Conservation (phyloP, 1,140 invertebrate genomes). For the Cydia fagiglandana region DNA sequence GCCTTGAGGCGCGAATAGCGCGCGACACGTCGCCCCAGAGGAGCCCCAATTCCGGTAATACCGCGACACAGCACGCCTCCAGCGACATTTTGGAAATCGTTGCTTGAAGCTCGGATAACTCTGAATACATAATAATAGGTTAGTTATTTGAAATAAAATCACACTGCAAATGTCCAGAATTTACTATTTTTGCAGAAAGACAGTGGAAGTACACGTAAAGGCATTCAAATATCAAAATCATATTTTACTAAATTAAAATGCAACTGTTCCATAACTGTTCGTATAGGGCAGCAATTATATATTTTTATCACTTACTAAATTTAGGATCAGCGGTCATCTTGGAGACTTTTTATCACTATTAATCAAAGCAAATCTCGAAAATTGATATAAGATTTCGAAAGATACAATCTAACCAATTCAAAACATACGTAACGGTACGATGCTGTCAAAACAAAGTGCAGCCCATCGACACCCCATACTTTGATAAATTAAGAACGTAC, state of each 20-base stretch:
- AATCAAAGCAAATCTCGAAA: background rate
- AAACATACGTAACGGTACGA: background rate
- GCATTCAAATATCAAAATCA: background rate
- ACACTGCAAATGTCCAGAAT: background rate
- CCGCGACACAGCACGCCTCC: conserved; percentile 46
- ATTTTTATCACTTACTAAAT: background rate
- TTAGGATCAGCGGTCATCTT: conserved; percentile 3
- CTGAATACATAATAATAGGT: conserved; percentile 42
- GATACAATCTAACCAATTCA: background rate
- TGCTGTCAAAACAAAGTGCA: background rate
- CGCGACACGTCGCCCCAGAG: conserved; percentile 55
- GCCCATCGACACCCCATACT: too few relatives aligned
- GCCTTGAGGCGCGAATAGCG: conserved; percentile 48
- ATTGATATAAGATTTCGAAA: background rate
- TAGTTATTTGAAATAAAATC: background rate
- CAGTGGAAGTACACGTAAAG: background rate
- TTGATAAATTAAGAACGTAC: too few relatives aligned
- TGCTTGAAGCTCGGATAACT: conserved; percentile 52
- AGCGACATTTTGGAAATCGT: conserved; percentile 59
- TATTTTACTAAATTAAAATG: background rate
- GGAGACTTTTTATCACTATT: background rate
- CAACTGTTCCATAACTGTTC: background rate
- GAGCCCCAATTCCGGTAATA: conserved; percentile 58
- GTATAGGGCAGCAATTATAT: background rate
- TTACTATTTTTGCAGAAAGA: background rate